These are phyloP conservation scores for Nasonia oneida DNA, from an alignment of 2,888 invertebrate genomes.

Conservation along the genomic window DNA sequence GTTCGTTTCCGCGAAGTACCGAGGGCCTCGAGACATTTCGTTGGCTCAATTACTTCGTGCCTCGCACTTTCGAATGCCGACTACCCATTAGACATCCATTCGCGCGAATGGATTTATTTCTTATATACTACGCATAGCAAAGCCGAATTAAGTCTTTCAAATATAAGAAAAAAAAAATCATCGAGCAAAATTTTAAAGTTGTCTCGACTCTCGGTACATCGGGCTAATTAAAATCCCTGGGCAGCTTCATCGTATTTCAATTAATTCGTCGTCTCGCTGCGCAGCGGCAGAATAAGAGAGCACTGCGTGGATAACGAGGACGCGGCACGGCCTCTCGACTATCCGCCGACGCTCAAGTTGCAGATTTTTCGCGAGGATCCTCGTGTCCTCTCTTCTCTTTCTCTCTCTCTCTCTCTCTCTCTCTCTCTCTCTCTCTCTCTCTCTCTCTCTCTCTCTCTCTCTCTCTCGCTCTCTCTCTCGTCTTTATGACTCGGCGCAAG, in stretches of 20 bases:
- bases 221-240: constrained; percentile 56
- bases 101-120: constrained; percentile 6
- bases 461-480: constrained; percentile 4
- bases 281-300: constrained; percentile 22
- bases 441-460: constrained; percentile 3
- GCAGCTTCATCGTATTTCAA: constrained; percentile 58
- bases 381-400: neutral
- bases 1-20: constrained; percentile 73
- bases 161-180: neutral
- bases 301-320: constrained; percentile 49
- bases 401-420: constrained; percentile 3
- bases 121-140: too few species aligned
- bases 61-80: constrained; percentile 34
- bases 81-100: neutral
- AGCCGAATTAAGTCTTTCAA: neutral
- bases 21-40: constrained; percentile 71
- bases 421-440: neutral
- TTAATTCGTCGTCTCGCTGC: constrained; percentile 46
- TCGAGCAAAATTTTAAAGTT: constrained; percentile 15
- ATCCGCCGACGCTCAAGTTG: constrained; percentile 57
- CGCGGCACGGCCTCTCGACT: constrained; percentile 24
- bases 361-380: constrained; percentile 58
- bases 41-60: constrained; percentile 74
- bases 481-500: constrained; percentile 50
- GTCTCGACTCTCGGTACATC: neutral